Evolutionary conservation across 2,888 invertebrate genomes (phyloP), one percentile per base, ranked within the genome.

Genomic region (Cheilosia scutellata): DNA sequence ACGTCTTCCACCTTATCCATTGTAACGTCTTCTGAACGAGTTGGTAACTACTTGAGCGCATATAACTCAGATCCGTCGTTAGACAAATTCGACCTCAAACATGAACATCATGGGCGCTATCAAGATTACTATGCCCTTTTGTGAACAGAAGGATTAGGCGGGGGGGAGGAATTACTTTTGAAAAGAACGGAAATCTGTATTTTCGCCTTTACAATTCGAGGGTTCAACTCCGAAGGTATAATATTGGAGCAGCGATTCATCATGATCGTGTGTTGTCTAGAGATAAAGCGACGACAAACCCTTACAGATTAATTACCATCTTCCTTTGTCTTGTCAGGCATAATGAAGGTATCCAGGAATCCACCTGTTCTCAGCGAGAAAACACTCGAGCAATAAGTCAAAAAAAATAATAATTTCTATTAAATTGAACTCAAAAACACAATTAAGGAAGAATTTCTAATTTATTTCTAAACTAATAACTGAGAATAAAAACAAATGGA

Each of bases 1-100:
- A 33, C 70, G 70, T 53, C 9, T 27, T 20, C 53, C 53, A 16
- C 33, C 11, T 49, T 27, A 33, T 31, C 29, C 33, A 37, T 53
- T 62, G 62, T 42, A 42, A 62, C 20, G 25, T 40, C 55, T 70
- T 75, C 57, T 47, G 65, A 62, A 27, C 40, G 75, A 49, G 55
- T 65, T 75, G 47, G 57, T 57, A 65, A 65, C 47, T 75, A 65
- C 65, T 65, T 75, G 57, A 57, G 75, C 57, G 57, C 37, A 75
- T 75, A 75, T 75, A 75, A 75, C 75, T 75, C 65, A 75, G 57
- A 65, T 75, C 57, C 49, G 13, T 49, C 49, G 13, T 49, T 31
- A 66, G 65, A 75, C 57, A 75, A 65, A 75, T 66, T 37, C 33
- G 37, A 74, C 74, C 74, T 62, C 44, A 65, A 25, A 33, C 51